Percentiles rank a stretch among this genome's conserved stretches.
phyloP scores from a whole-genome alignment of 2,888 invertebrate species.

The Parnassius apollo region DNA sequence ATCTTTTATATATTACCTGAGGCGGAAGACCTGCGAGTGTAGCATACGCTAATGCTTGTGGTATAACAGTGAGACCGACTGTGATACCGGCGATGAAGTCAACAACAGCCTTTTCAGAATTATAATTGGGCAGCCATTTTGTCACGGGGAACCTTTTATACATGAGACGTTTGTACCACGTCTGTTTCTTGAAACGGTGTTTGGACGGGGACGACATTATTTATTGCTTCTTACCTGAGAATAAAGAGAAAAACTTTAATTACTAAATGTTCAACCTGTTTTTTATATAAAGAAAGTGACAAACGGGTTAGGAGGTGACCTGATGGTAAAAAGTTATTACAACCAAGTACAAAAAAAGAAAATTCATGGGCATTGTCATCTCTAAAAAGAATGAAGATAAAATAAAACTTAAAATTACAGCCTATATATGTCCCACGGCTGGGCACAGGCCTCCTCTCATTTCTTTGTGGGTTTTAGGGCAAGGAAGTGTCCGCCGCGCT shows the following conservation, averaged over 20 bases:
- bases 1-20: constrained; percentile 81
- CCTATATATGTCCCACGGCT: no score
- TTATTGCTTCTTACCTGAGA: constrained; percentile 14
- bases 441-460: no score
- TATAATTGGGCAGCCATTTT: constrained; percentile 89
- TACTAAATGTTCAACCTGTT: no score
- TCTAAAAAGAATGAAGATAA: not conserved
- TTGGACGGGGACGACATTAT: constrained; percentile 73
- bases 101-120: constrained; percentile 87
- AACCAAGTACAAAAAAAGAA: no score
- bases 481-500: no score
- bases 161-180: constrained; percentile 60
- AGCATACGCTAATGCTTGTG: constrained; percentile 95
- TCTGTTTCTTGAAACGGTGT: constrained; percentile 61
- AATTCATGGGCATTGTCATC: no score
- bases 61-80: constrained; percentile 95
- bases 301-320: no score
- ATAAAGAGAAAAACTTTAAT: not conserved
- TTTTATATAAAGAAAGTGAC: no score
- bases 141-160: constrained; percentile 83
- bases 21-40: constrained; percentile 93
- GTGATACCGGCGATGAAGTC: constrained; percentile 96
- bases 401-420: no score
- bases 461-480: no score
- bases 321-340: no score